Evolutionary conservation across 1,140 invertebrate species (phyloP).

Genomic region (Frieseomelitta varia): DNA sequence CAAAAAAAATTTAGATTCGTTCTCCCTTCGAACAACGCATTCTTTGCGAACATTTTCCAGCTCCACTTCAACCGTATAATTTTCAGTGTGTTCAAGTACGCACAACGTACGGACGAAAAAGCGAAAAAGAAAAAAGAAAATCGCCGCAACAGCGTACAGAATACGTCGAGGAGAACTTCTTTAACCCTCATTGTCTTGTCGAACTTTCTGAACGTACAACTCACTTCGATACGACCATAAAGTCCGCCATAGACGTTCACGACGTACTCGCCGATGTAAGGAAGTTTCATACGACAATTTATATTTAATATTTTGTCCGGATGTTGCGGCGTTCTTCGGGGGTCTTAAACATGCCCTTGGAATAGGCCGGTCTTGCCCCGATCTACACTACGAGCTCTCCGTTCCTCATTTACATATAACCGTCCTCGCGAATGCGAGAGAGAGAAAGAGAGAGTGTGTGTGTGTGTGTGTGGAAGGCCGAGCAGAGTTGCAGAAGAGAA

Average conservation of each 20-base stretch:
- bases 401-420: slow-evolving; percentile 41
- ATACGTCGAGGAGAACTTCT: not conserved
- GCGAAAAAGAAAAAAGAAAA: no score
- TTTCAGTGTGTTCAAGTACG: not conserved
- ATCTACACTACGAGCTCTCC: slow-evolving; percentile 9
- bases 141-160: not conserved
- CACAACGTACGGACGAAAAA: no score
- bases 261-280: not conserved
- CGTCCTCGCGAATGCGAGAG: not conserved
- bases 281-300: slow-evolving; percentile 13
- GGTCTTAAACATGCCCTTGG: not conserved
- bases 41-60: not conserved
- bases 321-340: not conserved
- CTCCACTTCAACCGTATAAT: not conserved
- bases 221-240: not conserved
- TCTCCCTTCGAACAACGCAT: not conserved
- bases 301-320: slow-evolving; percentile 34
- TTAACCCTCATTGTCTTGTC: not conserved
- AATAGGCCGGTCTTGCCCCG: not conserved
- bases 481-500: not conserved
- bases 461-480: not conserved
- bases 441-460: no score
- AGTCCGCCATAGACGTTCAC: not conserved
- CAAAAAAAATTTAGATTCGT: not conserved
- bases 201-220: not conserved